Percentiles rank a stretch among this genome's conserved stretches.
These are phyloP conservation scores for Cacatua alba DNA, from an alignment of 2,113 vertebrate species.

Conservation along the genomic window DNA sequence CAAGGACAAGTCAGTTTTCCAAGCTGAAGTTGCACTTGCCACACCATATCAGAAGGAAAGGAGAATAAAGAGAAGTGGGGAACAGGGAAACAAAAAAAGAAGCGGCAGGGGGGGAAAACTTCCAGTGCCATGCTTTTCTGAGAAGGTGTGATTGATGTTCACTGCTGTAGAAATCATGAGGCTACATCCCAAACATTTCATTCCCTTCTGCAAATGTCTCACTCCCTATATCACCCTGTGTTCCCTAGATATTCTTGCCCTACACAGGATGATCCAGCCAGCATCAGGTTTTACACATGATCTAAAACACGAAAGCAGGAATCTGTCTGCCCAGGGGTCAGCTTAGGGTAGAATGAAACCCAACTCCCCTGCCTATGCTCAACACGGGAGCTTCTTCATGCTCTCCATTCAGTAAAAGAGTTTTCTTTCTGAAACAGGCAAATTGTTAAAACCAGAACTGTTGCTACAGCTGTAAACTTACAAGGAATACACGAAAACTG, in stretches of 20 bases:
- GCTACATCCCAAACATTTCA: slow-evolving; percentile 71
- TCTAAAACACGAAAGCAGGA: slow-evolving; percentile 67
- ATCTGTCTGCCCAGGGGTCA: slow-evolving; percentile 69
- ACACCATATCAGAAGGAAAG: background rate
- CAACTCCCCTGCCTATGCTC: background rate
- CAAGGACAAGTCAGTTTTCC: slow-evolving; percentile 6
- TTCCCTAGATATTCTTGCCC: slow-evolving; percentile 61
- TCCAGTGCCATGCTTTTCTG: slow-evolving; percentile 66
- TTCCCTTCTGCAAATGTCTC: slow-evolving; percentile 68
- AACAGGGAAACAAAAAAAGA: background rate
- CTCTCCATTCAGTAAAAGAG: background rate
- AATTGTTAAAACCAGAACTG: background rate
- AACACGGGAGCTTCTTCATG: background rate
- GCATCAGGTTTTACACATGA: slow-evolving; percentile 71
- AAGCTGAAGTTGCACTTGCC: slow-evolving; percentile 45
- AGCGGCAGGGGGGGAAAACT: background rate
- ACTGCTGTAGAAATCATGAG: slow-evolving; percentile 68
- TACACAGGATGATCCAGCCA: background rate
- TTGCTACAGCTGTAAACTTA: background rate
- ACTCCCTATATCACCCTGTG: slow-evolving; percentile 25
- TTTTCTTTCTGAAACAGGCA: background rate
- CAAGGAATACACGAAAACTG: background rate
- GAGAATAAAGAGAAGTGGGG: background rate
- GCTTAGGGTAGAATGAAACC: slow-evolving; percentile 64
- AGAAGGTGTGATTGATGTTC: slow-evolving; percentile 78